Evolutionary conservation across 2,888 invertebrate species (phyloP).

Genomic region (Thysanoteuthis rhombus): DNA sequence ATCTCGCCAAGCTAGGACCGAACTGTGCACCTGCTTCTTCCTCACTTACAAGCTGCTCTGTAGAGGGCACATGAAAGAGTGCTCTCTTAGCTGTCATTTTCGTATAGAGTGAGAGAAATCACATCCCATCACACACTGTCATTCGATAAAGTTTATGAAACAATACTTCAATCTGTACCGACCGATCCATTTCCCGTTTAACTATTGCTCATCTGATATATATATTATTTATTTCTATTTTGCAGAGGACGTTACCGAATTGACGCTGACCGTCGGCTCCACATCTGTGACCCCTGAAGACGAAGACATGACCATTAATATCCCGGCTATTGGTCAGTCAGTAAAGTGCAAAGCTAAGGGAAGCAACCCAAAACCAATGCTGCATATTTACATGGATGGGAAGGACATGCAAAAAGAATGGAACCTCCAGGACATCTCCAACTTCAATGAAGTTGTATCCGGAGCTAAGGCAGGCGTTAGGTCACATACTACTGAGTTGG

Average conservation of each 20-base stretch:
- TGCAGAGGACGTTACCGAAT: conserved; percentile 16
- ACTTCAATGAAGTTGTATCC: conserved; percentile 1
- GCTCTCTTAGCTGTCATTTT: too few species aligned
- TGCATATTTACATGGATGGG: conserved; percentile 16
- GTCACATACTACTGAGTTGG: conserved; percentile 21
- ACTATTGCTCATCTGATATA: too few species aligned
- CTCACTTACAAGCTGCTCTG: too few species aligned
- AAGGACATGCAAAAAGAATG: conserved; percentile 26
- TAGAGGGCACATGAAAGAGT: too few species aligned
- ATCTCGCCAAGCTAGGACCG: too few species aligned
- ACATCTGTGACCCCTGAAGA: background rate
- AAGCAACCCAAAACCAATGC: conserved; percentile 21
- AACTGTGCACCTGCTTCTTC: too few species aligned
- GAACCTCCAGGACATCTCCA: conserved; percentile 12
- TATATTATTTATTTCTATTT: background rate
- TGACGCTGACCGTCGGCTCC: background rate
- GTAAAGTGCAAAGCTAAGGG: background rate
- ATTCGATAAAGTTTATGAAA: too few species aligned
- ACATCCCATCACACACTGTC: too few species aligned
- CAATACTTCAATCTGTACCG: too few species aligned
- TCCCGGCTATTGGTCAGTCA: background rate
- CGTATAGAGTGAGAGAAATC: too few species aligned
- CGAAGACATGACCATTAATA: background rate
- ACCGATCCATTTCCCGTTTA: too few species aligned
- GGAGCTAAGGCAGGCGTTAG: conserved; percentile 12